A percentile compares a stretch with the other conserved stretches of the same genome.
Evolutionary conservation across 2,113 vertebrate genomes (phyloP).

Genomic region (Pelecanoides urinatrix): DNA sequence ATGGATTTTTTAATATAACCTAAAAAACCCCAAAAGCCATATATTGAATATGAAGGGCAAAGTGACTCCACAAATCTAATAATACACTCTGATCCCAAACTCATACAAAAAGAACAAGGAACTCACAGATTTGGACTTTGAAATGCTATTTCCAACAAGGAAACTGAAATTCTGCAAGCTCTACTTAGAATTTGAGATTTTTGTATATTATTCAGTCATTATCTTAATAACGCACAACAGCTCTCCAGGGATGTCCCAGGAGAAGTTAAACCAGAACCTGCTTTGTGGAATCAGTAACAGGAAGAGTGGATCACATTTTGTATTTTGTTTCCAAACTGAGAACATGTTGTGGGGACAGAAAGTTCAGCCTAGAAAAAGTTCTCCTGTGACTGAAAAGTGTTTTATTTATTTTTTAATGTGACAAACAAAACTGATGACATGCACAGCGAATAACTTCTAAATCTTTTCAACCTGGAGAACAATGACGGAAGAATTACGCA

Average conservation of each 20-base stretch:
- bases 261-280: not conserved
- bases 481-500: not conserved
- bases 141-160: not conserved
- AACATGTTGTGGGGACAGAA: not conserved
- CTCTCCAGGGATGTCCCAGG: not conserved
- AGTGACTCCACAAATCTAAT: not conserved
- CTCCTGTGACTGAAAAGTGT: not conserved
- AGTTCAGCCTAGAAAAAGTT: not conserved
- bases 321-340: not conserved
- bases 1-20: not conserved
- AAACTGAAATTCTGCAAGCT: not conserved
- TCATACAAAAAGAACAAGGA: not conserved
- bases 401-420: not conserved
- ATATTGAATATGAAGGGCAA: not conserved
- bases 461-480: not conserved
- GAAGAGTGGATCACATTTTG: not conserved
- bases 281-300: not conserved
- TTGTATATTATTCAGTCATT: not conserved
- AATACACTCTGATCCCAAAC: not conserved
- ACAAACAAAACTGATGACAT: not conserved
- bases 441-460: not conserved
- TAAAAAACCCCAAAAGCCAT: not conserved
- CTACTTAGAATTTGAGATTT: not conserved
- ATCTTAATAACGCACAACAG: not conserved
- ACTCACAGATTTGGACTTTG: not conserved